Percentiles rank a stretch among this genome's conserved stretches.
phyloP scores from a whole-genome alignment of 2,888 invertebrate species.

The Apamea crenata region DNA sequence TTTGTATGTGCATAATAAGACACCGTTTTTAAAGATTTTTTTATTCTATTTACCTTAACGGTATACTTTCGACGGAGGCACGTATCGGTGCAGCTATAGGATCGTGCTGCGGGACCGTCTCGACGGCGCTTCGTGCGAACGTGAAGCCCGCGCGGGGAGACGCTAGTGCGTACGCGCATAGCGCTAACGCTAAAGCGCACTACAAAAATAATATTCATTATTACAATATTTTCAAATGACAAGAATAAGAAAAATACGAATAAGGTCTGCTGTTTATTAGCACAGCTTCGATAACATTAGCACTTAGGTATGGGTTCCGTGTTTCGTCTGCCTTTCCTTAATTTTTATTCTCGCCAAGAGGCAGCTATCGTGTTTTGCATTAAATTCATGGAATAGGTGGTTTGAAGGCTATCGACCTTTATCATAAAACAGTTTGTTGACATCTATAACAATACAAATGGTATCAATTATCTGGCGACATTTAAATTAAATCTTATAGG shows the following conservation, averaged over 20 bases:
- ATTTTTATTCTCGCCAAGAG: constrained; percentile 69
- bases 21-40: constrained; percentile 34
- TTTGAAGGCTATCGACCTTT: constrained; percentile 81
- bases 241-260: background rate
- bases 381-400: constrained; percentile 81
- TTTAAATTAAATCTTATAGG: constrained; percentile 72
- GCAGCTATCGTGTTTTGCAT: constrained; percentile 77
- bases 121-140: constrained; percentile 82
- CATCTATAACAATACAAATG: constrained; percentile 80
- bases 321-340: constrained; percentile 48
- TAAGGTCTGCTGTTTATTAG: background rate
- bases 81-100: constrained; percentile 91
- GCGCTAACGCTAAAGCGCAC: constrained; percentile 76
- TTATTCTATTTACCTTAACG: constrained; percentile 83
- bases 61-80: constrained; percentile 94
- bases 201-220: constrained; percentile 64
- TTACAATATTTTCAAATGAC: constrained; percentile 12
- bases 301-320: constrained; percentile 17
- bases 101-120: constrained; percentile 84
- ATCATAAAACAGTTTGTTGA: constrained; percentile 76
- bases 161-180: constrained; percentile 76
- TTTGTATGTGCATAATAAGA: constrained; percentile 48
- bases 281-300: background rate
- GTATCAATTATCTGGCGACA: constrained; percentile 81
- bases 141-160: constrained; percentile 79